phyloP scores from a whole-genome alignment of 2,888 invertebrate species.

The Rotaria socialis region DNA sequence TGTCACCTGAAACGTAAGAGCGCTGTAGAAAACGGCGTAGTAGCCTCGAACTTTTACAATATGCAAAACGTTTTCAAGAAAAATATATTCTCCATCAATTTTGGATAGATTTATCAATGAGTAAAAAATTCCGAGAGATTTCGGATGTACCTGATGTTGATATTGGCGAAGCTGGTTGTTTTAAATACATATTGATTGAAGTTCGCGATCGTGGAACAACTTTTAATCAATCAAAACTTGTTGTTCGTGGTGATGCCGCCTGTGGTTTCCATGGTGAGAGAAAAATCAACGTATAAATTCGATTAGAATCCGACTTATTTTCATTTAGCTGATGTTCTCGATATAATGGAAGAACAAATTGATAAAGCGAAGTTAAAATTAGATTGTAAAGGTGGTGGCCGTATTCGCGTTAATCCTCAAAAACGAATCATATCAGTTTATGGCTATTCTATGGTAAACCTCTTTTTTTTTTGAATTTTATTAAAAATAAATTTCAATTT shows the following conservation, averaged over 20 bases:
- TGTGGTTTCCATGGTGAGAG: background rate
- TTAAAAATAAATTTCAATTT: background rate
- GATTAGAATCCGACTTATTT: background rate
- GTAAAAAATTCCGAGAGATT: background rate
- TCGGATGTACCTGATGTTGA: background rate
- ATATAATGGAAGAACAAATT: background rate
- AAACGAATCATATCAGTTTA: background rate
- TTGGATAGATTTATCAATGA: conserved; percentile 30
- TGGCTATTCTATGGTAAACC: background rate
- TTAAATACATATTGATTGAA: conserved; percentile 26
- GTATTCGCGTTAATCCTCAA: conserved; percentile 1
- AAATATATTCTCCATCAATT: background rate
- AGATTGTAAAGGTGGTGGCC: conserved; percentile 4
- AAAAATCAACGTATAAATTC: background rate
- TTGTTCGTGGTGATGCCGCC: conserved; percentile 15
- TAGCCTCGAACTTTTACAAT: background rate
- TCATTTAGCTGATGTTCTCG: conserved; percentile 20
- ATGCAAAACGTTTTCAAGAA: background rate
- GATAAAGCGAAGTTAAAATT: background rate
- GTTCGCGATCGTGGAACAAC: background rate
- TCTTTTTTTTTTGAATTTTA: background rate
- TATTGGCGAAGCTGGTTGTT: background rate
- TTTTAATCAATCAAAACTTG: background rate
- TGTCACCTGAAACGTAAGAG: background rate
- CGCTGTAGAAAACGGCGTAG: background rate